Percentiles rank a stretch among this genome's conserved stretches.
These are phyloP conservation scores for Calidris pygmaea DNA, from an alignment of 2,113 vertebrate species.

Conservation along the genomic window DNA sequence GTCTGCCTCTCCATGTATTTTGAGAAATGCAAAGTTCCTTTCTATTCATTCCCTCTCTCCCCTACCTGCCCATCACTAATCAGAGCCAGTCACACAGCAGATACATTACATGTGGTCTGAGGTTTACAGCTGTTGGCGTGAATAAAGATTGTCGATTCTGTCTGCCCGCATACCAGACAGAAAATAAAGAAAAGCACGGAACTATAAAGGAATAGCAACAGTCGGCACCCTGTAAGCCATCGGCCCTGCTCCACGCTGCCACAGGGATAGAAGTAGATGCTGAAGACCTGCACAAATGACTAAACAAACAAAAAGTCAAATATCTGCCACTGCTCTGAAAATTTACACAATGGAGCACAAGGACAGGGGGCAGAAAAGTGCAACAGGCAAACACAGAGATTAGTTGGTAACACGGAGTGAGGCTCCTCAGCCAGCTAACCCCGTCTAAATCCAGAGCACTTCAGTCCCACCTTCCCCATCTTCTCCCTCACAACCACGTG, in stretches of 20 bases:
- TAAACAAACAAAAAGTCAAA: background rate
- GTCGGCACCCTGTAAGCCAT: background rate
- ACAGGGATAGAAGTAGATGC: background rate
- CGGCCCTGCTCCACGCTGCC: background rate
- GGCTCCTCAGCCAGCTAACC: background rate
- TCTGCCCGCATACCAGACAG: background rate
- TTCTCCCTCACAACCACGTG: background rate
- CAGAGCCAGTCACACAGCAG: background rate
- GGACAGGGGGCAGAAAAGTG: background rate
- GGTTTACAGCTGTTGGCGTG: background rate
- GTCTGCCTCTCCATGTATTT: background rate
- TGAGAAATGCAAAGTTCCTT: background rate
- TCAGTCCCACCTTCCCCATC: background rate
- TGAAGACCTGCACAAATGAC: background rate
- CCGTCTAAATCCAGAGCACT: background rate
- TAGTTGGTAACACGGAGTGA: accelerated
- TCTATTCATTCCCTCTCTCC: background rate
- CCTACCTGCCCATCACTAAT: constrained; percentile 15
- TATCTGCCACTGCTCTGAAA: background rate
- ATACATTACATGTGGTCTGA: background rate
- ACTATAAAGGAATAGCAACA: background rate
- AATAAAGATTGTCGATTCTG: background rate
- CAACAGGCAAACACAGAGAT: background rate
- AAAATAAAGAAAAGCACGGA: background rate
- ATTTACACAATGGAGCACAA: background rate